Conservation (phyloP, 2,113 vertebrate species). For the Edolisoma coerulescens region DNA sequence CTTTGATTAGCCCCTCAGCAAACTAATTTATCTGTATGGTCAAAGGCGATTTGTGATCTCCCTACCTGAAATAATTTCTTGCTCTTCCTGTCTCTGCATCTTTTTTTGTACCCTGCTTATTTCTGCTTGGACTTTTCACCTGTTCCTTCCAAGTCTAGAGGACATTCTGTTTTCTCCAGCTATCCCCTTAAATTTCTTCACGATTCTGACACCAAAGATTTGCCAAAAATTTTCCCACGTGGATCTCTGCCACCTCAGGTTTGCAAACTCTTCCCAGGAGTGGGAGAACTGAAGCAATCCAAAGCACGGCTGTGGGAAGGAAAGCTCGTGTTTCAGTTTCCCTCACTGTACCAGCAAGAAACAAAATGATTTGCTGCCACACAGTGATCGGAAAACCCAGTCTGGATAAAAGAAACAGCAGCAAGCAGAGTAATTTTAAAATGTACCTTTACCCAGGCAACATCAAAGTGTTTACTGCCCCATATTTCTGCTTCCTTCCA, state of each 20-base stretch:
- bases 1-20: background rate
- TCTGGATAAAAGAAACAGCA: background rate
- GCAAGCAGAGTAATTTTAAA: background rate
- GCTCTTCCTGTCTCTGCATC: background rate
- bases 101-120: background rate
- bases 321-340: background rate
- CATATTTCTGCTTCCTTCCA: conserved; percentile 1
- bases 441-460: background rate
- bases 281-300: background rate
- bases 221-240: background rate
- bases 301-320: background rate
- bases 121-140: background rate
- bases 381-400: background rate
- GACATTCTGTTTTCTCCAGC: background rate
- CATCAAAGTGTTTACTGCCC: background rate
- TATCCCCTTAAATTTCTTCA: background rate
- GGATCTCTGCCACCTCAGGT: background rate
- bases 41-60: background rate
- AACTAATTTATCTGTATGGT: background rate
- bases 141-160: background rate
- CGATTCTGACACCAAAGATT: background rate
- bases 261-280: background rate
- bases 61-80: background rate
- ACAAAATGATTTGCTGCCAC: conserved; percentile 4
- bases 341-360: background rate